Base-by-base conservation (phyloP, 2,888 invertebrate species). In the Nudaria mundana region DNA sequence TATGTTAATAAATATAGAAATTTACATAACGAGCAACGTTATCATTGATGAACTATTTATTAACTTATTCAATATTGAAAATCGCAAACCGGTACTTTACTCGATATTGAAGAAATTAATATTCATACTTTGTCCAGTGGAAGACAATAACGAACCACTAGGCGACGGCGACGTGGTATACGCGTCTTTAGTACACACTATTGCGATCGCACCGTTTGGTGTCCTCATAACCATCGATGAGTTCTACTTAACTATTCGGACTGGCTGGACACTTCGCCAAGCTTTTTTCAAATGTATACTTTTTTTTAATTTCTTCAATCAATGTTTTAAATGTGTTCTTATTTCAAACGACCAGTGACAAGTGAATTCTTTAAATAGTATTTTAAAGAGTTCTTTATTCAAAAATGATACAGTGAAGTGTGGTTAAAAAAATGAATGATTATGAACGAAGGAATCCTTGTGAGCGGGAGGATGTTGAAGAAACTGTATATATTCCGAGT, bases 181-280 rank as follows among this genome's bases (percentile, higher is more conserved):
- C 72, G 75, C 71, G 70, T 71, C 58, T 65, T 52, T 74, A 71
- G 63, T 71, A 81, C 76, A 80, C 71, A 66, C 54, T 68, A 75
- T 69, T 73, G 76, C 81, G 81, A 78, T 72, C 76, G 76, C 76
- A 78, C 78, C 80, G 86, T 79, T 84, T 62, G 73, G 76, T 78
- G 86, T 86, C 81, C 87, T 79, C 82, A 76, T 73, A 77, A 73
- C 67, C 60, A 71, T 69, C 73, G 72, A 78, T 78, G 69, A 80
- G 67, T 83, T 77, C 76, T 75, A 73, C 65, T 72, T 73, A 59
- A 74, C 71, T 71, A 74, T 69, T 71, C 64, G 60, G 49, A 61
- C 71, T 53, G 57, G 55, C 63, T 66, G 69, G 69, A 75, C 71
- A 74, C 56, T 46, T 36, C 35, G 44, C 44, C 11, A 24, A 23